These are phyloP conservation scores for Epizoanthus fatuus DNA, from an alignment of 92 coral and sea anemone genomes.

Conservation along the genomic window DNA sequence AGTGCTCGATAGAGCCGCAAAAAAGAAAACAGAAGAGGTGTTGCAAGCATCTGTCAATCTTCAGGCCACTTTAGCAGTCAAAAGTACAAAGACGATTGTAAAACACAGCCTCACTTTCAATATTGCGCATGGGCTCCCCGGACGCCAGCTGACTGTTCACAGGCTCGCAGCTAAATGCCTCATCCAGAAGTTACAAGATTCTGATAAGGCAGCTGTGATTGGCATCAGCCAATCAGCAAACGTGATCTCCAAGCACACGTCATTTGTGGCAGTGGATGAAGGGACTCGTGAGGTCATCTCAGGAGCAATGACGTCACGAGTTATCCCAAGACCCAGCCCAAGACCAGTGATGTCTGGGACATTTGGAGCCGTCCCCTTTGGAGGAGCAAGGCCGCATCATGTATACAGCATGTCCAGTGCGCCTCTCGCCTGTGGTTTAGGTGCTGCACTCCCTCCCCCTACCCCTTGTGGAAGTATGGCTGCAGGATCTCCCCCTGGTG, in stretches of 20 bases:
- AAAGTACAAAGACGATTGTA: neutral
- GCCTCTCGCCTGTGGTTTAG: no score
- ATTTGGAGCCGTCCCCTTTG: no score
- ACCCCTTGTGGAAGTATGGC: no score
- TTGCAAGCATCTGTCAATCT: neutral
- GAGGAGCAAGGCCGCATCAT: no score
- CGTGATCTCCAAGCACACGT: constrained; percentile 7
- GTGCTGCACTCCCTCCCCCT: no score
- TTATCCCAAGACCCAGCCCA: constrained; percentile 4
- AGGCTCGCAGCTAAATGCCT: constrained; percentile 6
- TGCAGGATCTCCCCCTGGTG: no score
- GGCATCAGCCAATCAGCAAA: constrained; percentile 12
- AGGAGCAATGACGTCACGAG: constrained; percentile 7
- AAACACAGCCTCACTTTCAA: constrained; percentile 8
- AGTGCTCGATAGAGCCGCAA: neutral
- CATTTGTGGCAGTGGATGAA: constrained; percentile 18
- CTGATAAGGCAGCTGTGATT: neutral
- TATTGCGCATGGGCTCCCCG: neutral
- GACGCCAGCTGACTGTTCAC: neutral
- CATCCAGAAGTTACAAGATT: neutral
- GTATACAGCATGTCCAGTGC: no score
- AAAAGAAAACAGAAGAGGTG: neutral
- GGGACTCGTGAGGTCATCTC: neutral
- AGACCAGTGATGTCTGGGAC: no score
- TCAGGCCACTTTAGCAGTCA: constrained; percentile 7